phyloP scores from a whole-genome alignment of 2,113 vertebrate genomes.

The Chamaea fasciata region DNA sequence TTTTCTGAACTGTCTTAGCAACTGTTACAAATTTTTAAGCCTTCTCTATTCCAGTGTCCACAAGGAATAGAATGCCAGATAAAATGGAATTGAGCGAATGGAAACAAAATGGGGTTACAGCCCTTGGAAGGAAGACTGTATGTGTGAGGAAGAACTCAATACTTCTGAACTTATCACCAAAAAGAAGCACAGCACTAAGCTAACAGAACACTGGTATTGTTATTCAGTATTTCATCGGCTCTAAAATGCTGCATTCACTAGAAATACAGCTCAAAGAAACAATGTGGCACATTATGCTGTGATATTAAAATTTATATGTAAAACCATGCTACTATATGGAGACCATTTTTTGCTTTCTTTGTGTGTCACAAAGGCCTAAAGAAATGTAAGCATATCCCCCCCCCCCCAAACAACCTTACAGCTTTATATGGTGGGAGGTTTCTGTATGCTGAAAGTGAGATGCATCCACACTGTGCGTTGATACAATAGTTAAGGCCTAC shows the following conservation, averaged over 20 bases:
- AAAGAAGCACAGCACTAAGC: not conserved
- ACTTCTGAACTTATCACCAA: not conserved
- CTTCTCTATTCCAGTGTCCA: not conserved
- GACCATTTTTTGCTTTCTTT: not conserved
- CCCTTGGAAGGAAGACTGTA: not conserved
- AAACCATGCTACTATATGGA: not conserved
- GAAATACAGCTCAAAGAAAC: not conserved
- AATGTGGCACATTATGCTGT: not conserved
- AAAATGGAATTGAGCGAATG: not conserved
- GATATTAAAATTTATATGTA: not conserved
- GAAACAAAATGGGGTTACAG: not conserved
- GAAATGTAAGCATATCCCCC: not conserved
- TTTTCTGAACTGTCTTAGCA: not conserved
- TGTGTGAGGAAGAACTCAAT: not conserved
- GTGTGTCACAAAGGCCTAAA: not conserved
- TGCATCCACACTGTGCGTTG: rapidly evolving
- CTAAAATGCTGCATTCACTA: not conserved
- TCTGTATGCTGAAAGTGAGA: not conserved
- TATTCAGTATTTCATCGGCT: not conserved
- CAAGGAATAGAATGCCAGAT: not conserved
- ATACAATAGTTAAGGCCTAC: not conserved
- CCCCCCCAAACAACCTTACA: not conserved
- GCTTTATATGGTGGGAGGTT: not conserved
- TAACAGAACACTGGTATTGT: not conserved
- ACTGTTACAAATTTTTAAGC: not conserved